Evolutionary conservation across 2,888 invertebrate genomes (phyloP), one percentile per base, ranked within the genome.

Genomic region (Malthinus seriepunctatus): DNA sequence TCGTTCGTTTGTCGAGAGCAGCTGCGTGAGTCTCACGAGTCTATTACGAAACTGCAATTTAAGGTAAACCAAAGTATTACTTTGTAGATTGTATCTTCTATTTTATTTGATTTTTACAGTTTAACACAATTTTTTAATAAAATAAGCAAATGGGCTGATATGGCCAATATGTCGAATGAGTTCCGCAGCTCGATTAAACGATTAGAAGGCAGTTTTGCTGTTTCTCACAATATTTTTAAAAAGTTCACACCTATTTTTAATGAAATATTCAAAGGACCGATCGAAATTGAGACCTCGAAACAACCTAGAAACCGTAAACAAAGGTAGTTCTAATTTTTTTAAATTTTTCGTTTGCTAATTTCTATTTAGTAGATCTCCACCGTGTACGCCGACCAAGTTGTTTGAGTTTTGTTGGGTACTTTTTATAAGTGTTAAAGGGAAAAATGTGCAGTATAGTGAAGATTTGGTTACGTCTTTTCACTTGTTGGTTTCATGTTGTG

Each of bases 391-490:
- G 42, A 85, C 87, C 51, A 91, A 93, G 73, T 81, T 97, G 3
- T 96, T 94, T 78, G 93, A 95, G 74, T 94, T 97, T 74, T 90
- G 92, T 68, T 98, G 97, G 97, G 92, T 92, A 49, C 80, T 97
- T 57, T 97, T 94, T 79, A 86, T 96, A 33, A 90, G 91, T 76
- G 89, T 94, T 9, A 93, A 93, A 81, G 92, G 91, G 48, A 90
- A 93, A 73, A 91, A 93, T 73, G 88, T 91, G 38, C 88, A 88
- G 51, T 91, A 93, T 23, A 90, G 91, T 46, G 92, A 95, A 74
- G 97, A 98, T 78, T 81, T 99, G 55, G 95, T 99, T 1, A 95
- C 93, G 75, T 96, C 95, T 64, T 95, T 92, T 75, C 96, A 97
- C 79, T 82, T 98, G 46, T 80, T 99, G 47, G 81, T 97, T 56